Conservation (phyloP, 2,888 invertebrate genomes). For the Emesis furor region DNA sequence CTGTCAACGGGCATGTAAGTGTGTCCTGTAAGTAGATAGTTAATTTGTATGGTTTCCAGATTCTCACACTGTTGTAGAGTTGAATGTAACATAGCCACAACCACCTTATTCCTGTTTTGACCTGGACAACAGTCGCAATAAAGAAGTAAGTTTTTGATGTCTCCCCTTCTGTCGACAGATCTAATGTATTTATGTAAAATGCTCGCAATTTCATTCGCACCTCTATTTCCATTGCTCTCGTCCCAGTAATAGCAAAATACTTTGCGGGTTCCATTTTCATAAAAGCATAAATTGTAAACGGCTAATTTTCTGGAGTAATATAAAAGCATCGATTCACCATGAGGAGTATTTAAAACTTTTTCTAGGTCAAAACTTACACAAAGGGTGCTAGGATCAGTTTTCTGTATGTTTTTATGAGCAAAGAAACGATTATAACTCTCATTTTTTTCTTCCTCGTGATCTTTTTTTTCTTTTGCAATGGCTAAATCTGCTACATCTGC, state of each 20-base stretch:
- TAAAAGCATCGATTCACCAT: slow-evolving; percentile 43
- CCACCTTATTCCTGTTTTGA: slow-evolving; percentile 26
- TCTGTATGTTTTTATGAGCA: slow-evolving; percentile 16
- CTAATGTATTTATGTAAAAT: slow-evolving; percentile 37
- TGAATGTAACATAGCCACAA: slow-evolving; percentile 24
- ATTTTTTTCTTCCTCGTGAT: slow-evolving; percentile 25
- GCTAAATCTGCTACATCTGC: slow-evolving; percentile 1
- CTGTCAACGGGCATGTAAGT: slow-evolving; percentile 74
- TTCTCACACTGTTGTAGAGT: slow-evolving; percentile 66
- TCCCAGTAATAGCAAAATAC: slow-evolving; percentile 32
- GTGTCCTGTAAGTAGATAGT: slow-evolving; percentile 76
- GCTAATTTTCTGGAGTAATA: slow-evolving; percentile 48
- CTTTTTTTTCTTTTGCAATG: slow-evolving; percentile 20
- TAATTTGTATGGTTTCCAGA: slow-evolving; percentile 70
- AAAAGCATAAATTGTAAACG: slow-evolving; percentile 44
- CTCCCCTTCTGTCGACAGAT: slow-evolving; percentile 16
- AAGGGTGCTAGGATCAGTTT: slow-evolving; percentile 24
- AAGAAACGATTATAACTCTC: slow-evolving; percentile 22
- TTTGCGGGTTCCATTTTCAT: slow-evolving; percentile 32
- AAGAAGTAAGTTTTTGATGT: slow-evolving; percentile 22
- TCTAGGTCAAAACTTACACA: neutral
- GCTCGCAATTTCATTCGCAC: slow-evolving; percentile 25
- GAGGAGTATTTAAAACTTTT: neutral
- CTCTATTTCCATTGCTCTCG: slow-evolving; percentile 31
- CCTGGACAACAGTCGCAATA: slow-evolving; percentile 27